A percentile compares a stretch with the other conserved stretches of the same genome.
Conservation (phyloP, 2,888 invertebrate species). For the Idaea aversata region DNA sequence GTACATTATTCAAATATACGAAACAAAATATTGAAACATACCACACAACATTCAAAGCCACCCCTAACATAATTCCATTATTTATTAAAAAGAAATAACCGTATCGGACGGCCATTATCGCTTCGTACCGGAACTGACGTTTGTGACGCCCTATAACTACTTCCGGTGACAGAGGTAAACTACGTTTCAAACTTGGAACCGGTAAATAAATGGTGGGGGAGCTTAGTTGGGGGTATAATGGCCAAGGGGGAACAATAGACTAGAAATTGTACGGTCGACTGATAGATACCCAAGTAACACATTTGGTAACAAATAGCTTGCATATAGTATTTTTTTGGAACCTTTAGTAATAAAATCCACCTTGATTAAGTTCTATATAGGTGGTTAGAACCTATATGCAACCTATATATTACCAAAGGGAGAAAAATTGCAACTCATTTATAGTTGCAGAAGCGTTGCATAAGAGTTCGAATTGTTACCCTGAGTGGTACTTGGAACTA, state of each 20-base stretch:
- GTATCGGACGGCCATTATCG: slow-evolving; percentile 40
- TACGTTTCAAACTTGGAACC: slow-evolving; percentile 38
- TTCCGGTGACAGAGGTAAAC: slow-evolving; percentile 49
- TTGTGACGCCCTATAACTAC: slow-evolving; percentile 54
- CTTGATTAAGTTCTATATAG: too few relatives aligned
- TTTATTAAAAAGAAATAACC: slow-evolving; percentile 20
- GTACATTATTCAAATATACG: neutral
- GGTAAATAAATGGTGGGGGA: slow-evolving; percentile 8
- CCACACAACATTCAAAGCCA: neutral
- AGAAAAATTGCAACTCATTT: too few relatives aligned
- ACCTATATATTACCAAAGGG: too few relatives aligned
- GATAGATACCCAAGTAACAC: neutral
- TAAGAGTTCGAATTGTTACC: too few relatives aligned
- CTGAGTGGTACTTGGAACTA: too few relatives aligned
- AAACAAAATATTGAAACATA: neutral
- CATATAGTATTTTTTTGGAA: too few relatives aligned
- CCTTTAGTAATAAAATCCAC: too few relatives aligned
- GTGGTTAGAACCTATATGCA: too few relatives aligned
- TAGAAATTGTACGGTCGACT: neutral
- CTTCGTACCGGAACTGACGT: slow-evolving; percentile 47
- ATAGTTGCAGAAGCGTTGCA: too few relatives aligned
- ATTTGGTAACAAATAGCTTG: too few relatives aligned
- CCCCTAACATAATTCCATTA: slow-evolving; percentile 10
- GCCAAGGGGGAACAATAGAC: neutral
- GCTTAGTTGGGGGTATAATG: neutral